These are phyloP conservation scores for Leptinotarsa juncta DNA, from an alignment of 2,888 invertebrate genomes.

Conservation along the genomic window DNA sequence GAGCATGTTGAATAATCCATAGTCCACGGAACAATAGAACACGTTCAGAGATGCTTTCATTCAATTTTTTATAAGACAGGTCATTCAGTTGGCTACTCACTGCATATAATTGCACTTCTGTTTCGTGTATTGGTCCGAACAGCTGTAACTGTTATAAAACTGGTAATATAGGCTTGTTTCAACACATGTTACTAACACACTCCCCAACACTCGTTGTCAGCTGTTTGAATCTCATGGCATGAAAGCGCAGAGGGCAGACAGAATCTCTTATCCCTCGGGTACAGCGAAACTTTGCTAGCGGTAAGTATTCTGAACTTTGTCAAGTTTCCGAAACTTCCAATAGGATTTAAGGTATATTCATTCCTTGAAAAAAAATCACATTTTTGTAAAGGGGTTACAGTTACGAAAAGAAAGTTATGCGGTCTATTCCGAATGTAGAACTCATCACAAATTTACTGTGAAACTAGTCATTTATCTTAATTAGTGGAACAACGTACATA, in stretches of 20 bases:
- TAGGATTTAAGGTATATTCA: neutral
- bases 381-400: neutral
- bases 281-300: neutral
- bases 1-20: no score
- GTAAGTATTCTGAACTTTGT: constrained; percentile 6
- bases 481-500: no score
- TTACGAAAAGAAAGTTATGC: no score
- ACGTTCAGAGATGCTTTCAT: neutral
- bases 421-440: no score
- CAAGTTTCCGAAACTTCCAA: neutral
- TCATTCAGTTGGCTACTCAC: constrained; percentile 1
- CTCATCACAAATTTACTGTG: no score
- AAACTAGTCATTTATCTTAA: no score
- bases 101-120: constrained; percentile 19
- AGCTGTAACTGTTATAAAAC: constrained; percentile 23
- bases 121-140: constrained; percentile 19
- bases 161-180: constrained; percentile 10
- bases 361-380: neutral
- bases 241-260: constrained; percentile 10
- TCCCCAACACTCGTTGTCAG: constrained; percentile 13
- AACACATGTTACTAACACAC: constrained; percentile 23
- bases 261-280: neutral
- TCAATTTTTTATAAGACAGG: neutral
- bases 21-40: neutral
- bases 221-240: constrained; percentile 16